Conservation (phyloP, 2,888 invertebrate species). For the Stratiomys singularior region DNA sequence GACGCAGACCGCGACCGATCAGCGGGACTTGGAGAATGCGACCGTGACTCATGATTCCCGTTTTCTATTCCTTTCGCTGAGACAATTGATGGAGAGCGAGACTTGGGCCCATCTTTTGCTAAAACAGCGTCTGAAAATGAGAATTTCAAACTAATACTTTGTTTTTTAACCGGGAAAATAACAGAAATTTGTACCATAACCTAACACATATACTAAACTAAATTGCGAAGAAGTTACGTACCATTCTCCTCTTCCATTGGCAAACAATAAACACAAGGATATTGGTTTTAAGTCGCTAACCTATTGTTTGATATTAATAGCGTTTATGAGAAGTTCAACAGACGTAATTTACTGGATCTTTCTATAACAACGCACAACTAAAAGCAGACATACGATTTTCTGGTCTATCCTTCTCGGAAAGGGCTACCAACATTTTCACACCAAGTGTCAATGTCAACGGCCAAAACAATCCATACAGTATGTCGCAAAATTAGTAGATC, state of each 20-base stretch:
- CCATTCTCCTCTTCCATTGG: conserved; percentile 42
- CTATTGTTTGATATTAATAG: background rate
- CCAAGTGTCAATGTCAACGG: background rate
- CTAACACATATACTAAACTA: background rate
- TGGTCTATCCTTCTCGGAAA: background rate
- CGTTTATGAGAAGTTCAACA: background rate
- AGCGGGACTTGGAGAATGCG: conserved; percentile 44
- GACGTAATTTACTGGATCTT: background rate
- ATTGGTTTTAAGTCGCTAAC: background rate
- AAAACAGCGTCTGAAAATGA: background rate
- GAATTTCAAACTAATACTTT: too few relatives aligned
- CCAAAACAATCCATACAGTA: background rate
- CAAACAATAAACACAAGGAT: background rate
- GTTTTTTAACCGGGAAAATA: background rate
- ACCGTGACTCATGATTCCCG: conserved; percentile 34
- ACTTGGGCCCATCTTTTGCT: conserved; percentile 4
- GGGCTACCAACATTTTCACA: background rate
- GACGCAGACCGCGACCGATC: conserved; percentile 53
- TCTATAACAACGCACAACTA: conserved; percentile 14
- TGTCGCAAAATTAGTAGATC: background rate
- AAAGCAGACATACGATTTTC: background rate
- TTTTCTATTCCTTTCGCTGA: conserved; percentile 44
- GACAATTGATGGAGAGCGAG: conserved; percentile 48
- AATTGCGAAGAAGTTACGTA: background rate
- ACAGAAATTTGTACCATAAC: background rate